These are phyloP conservation scores for Harpalus rubripes DNA, from an alignment of 2,888 invertebrate species.

Conservation along the genomic window DNA sequence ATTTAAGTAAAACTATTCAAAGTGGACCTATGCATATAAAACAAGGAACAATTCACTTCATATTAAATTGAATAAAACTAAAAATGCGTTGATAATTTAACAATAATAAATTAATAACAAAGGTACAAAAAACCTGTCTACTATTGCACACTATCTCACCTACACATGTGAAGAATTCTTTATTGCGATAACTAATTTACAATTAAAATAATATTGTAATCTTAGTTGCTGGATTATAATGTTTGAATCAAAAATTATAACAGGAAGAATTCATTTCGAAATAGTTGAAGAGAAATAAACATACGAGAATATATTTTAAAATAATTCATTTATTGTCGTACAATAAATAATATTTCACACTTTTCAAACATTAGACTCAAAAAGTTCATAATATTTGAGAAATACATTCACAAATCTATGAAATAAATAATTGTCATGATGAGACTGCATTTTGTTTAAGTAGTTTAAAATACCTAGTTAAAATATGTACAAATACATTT, in stretches of 20 bases:
- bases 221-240: not conserved
- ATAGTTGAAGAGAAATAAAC: not conserved
- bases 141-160: no score
- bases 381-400: slow-evolving; percentile 25
- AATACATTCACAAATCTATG: slow-evolving; percentile 26
- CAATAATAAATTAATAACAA: not conserved
- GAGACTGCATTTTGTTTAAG: slow-evolving; percentile 41
- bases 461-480: slow-evolving; percentile 44
- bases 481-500: slow-evolving; percentile 50
- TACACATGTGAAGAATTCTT: no score
- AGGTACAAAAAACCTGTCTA: not conserved
- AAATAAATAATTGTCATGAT: slow-evolving; percentile 50
- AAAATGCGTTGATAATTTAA: not conserved
- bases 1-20: slow-evolving; percentile 51
- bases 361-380: slow-evolving; percentile 18
- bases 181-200: no score
- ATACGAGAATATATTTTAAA: slow-evolving; percentile 28
- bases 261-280: not conserved
- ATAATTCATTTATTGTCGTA: slow-evolving; percentile 56
- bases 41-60: slow-evolving; percentile 12
- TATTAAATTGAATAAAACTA: not conserved
- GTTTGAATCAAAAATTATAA: not conserved
- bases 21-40: slow-evolving; percentile 43
- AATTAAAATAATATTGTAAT: no score
- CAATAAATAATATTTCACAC: slow-evolving; percentile 46